phyloP scores from a whole-genome alignment of 2,797 vertebrate genomes.

The Muscicapa striata region DNA sequence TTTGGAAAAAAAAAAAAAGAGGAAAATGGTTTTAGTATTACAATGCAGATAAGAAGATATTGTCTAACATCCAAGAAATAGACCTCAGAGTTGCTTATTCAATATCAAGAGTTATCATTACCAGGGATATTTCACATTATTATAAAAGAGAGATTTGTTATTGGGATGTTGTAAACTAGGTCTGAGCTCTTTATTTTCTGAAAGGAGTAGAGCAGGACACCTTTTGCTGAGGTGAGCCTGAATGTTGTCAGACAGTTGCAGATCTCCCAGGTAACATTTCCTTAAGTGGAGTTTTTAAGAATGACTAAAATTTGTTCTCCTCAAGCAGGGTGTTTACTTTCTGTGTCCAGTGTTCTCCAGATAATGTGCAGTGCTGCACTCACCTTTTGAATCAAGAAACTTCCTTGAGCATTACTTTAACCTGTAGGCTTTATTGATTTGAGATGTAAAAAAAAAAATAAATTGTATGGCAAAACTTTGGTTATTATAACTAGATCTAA shows the following conservation, averaged over 20 bases:
- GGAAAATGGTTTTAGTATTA: not conserved
- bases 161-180: not conserved
- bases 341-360: slow-evolving; percentile 33
- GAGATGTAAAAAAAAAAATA: slow-evolving; percentile 47
- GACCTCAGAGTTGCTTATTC: not conserved
- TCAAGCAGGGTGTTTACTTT: slow-evolving; percentile 31
- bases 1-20: not conserved
- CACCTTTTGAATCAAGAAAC: not conserved
- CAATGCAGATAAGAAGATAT: not conserved
- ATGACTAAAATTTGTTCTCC: slow-evolving; percentile 24
- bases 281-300: slow-evolving; percentile 24
- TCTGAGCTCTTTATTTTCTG: not conserved
- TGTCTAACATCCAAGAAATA: not conserved
- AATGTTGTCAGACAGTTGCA: not conserved
- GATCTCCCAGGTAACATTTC: slow-evolving; percentile 11
- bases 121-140: not conserved
- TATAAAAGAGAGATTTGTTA: not conserved
- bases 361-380: slow-evolving; percentile 30
- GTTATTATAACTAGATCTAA: slow-evolving; percentile 71
- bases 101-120: not conserved
- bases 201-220: not conserved
- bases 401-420: slow-evolving; percentile 48
- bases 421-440: slow-evolving; percentile 41
- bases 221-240: not conserved
- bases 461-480: slow-evolving; percentile 40